phyloP scores from a whole-genome alignment of 2,888 invertebrate species.

The Petrolisthes cinctipes region DNA sequence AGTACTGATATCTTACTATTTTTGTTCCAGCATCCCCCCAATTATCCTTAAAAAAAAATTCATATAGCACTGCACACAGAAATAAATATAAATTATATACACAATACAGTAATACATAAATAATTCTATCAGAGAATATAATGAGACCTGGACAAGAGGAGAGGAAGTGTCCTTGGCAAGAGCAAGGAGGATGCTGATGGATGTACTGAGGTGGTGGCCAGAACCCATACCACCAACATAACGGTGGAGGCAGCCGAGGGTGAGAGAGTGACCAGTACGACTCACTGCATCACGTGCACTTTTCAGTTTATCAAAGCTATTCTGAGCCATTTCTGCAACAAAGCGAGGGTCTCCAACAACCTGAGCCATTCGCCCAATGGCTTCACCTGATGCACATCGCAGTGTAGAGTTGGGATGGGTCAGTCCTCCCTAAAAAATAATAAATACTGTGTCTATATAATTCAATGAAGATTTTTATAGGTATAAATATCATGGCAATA shows the following conservation, averaged over 20 bases:
- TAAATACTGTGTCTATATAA: neutral
- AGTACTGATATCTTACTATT: neutral
- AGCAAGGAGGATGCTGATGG: slow-evolving; percentile 93
- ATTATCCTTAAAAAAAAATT: neutral
- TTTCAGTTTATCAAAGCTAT: slow-evolving; percentile 88
- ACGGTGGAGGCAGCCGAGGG: slow-evolving; percentile 94
- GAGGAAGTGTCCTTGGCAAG: slow-evolving; percentile 93
- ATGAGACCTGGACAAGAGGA: slow-evolving; percentile 84
- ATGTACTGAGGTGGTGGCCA: slow-evolving; percentile 92
- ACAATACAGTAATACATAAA: too few relatives aligned
- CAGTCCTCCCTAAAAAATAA: slow-evolving; percentile 71
- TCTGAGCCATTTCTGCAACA: slow-evolving; percentile 89
- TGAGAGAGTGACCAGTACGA: slow-evolving; percentile 88
- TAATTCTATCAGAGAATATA: neutral
- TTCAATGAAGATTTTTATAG: slow-evolving; percentile 1
- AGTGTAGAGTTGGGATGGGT: slow-evolving; percentile 74
- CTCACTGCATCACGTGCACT: slow-evolving; percentile 88
- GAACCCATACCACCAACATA: slow-evolving; percentile 94
- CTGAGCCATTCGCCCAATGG: slow-evolving; percentile 92
- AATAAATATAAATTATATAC: neutral
- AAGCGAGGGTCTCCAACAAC: slow-evolving; percentile 88
- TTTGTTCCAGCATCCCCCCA: neutral
- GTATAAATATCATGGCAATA: neutral
- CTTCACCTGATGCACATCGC: slow-evolving; percentile 94
- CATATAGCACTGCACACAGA: neutral